Percentiles rank a stretch among this genome's conserved stretches.
phyloP scores from a whole-genome alignment of 2,888 invertebrate species.

The Amiota mariae region DNA sequence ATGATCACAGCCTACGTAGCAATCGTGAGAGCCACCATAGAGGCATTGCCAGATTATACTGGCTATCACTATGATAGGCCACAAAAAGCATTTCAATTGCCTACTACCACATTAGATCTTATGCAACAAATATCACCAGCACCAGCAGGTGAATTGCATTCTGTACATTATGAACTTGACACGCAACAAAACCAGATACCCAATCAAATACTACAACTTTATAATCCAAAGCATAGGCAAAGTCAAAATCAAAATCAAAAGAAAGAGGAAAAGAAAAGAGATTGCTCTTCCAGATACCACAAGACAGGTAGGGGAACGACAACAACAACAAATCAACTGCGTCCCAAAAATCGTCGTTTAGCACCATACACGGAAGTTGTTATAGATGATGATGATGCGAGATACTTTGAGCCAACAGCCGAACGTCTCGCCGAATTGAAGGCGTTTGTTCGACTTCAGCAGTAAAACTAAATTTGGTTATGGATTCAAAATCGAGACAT shows the following conservation, averaged over 20 bases:
- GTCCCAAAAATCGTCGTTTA: conserved; percentile 45
- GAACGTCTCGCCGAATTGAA: conserved; percentile 28
- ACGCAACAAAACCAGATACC: not conserved
- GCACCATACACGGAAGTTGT: conserved; percentile 45
- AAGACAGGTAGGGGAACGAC: not conserved
- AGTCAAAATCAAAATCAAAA: not conserved
- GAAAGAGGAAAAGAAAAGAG: not conserved
- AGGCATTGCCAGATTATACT: not conserved
- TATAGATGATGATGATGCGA: conserved; percentile 32
- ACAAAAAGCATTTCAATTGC: not conserved
- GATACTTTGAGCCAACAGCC: conserved; percentile 43
- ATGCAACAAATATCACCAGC: not conserved
- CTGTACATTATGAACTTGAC: not conserved
- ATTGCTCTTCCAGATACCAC: not conserved
- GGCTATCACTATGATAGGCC: conserved; percentile 23
- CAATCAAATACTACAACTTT: not conserved
- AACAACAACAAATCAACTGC: conserved; percentile 33
- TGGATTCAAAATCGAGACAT: too few relatives aligned
- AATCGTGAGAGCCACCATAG: not conserved
- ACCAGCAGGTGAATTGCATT: not conserved
- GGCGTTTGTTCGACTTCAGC: conserved; percentile 17
- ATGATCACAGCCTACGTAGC: not conserved
- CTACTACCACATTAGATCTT: not conserved
- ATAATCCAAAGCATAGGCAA: conserved; percentile 8
- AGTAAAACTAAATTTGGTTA: conserved; percentile 5